Evolutionary conservation across 2,113 vertebrate genomes (phyloP).

Genomic region (Myotis yumanensis): DNA sequence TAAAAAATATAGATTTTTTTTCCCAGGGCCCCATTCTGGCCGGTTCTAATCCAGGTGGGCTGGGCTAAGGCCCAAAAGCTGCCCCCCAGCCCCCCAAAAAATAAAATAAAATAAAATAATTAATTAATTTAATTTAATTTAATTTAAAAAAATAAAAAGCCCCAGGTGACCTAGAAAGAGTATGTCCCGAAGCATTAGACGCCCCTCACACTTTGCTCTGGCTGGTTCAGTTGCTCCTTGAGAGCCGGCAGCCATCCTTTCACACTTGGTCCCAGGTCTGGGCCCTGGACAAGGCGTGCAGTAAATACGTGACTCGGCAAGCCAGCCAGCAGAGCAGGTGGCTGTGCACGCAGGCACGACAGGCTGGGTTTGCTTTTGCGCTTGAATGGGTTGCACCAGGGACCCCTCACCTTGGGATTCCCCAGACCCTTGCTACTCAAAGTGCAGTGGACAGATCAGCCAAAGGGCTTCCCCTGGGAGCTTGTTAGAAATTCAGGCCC

Average conservation of each 20-base stretch:
- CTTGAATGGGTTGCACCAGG: not conserved
- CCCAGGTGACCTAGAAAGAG: not conserved
- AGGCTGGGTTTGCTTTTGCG: not conserved
- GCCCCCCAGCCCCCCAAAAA: too few relatives aligned
- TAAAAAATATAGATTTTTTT: not conserved
- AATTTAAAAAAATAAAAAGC: not conserved
- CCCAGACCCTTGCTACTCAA: not conserved
- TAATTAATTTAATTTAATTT: too few relatives aligned
- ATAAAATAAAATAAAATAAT: too few relatives aligned
- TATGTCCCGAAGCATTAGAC: not conserved
- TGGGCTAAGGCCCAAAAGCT: not conserved
- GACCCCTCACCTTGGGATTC: not conserved
- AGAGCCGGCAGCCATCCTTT: not conserved
- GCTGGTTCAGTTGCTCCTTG: not conserved
- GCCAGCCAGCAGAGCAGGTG: conserved; percentile 12
- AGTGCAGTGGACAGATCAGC: not conserved
- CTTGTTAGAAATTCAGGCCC: not conserved
- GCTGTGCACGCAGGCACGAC: not conserved
- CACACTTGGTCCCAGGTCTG: not conserved
- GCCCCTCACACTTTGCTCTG: not conserved
- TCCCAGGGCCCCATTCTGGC: not conserved
- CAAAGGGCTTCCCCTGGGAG: not conserved
- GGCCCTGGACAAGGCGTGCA: not conserved
- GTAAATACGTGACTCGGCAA: not conserved
- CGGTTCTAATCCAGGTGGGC: not conserved